These are phyloP conservation scores for Ceratosolen solmsi DNA, from an alignment of 1,140 invertebrate genomes.

Conservation along the genomic window DNA sequence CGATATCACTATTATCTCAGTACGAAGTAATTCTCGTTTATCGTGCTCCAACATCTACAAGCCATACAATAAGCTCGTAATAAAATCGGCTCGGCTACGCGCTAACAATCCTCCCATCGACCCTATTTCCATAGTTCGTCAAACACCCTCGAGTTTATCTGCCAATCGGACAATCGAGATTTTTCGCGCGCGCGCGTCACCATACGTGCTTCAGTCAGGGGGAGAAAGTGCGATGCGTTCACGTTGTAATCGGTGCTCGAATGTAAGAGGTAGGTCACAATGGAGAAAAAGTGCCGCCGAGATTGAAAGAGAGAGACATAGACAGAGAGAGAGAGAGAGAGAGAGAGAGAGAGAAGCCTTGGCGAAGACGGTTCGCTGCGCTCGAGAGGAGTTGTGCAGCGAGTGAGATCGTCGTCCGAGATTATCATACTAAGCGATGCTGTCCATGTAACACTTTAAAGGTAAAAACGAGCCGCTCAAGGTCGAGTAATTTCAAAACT, in stretches of 20 bases:
- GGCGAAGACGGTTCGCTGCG: conserved; percentile 31
- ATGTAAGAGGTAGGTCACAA: too few relatives aligned
- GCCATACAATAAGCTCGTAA: not conserved
- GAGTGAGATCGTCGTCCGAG: conserved; percentile 61
- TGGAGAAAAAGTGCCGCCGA: too few relatives aligned
- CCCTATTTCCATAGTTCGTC: conserved; percentile 20
- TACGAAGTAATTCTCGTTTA: not conserved
- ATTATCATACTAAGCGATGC: conserved; percentile 64
- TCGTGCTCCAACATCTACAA: not conserved
- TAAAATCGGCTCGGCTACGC: not conserved
- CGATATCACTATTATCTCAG: not conserved
- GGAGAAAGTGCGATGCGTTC: conserved; percentile 6
- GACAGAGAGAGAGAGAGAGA: too few relatives aligned
- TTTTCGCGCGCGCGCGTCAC: not conserved
- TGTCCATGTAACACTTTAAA: conserved; percentile 65
- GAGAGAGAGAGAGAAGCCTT: too few relatives aligned
- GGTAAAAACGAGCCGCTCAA: conserved; percentile 59
- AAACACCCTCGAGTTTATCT: not conserved
- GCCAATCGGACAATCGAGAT: not conserved
- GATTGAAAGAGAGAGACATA: too few relatives aligned
- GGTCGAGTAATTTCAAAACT: conserved; percentile 63
- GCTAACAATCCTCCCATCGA: conserved; percentile 6
- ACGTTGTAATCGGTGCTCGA: too few relatives aligned
- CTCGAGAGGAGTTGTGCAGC: conserved; percentile 21
- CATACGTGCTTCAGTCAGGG: not conserved